Conservation (phyloP, 2,113 vertebrate species). For the Puffinus mauretanicus region DNA sequence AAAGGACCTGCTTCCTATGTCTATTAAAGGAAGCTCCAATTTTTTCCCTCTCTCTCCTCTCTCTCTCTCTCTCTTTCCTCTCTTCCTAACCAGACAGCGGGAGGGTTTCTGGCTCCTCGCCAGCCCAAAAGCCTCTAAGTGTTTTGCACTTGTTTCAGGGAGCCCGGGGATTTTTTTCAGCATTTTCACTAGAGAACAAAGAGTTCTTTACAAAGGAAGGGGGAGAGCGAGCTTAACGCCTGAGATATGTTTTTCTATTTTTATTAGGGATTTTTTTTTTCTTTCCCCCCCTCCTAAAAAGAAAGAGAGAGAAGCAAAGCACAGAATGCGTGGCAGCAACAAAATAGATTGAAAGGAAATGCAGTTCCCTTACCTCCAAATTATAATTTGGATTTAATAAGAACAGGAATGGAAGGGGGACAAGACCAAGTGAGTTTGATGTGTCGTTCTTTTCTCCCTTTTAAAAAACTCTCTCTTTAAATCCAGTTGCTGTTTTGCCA, state of each 20-base stretch:
- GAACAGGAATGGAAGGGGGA: conserved; percentile 57
- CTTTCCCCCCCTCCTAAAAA: not conserved
- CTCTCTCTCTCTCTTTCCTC: conserved; percentile 55
- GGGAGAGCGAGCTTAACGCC: conserved; percentile 77
- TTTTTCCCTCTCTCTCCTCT: conserved; percentile 31
- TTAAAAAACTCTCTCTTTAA: conserved; percentile 61
- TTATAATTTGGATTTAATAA: conserved; percentile 66
- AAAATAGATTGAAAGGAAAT: conserved; percentile 75
- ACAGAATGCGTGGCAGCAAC: conserved; percentile 73
- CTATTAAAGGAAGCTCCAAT: conserved; percentile 80
- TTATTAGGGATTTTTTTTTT: conserved; percentile 70
- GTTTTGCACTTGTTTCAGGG: conserved; percentile 87
- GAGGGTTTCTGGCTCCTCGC: conserved; percentile 80
- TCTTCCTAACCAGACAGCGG: conserved; percentile 80
- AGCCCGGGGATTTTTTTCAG: conserved; percentile 83
- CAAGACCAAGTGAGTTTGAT: conserved; percentile 74
- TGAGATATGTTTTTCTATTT: conserved; percentile 80
- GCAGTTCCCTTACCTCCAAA: conserved; percentile 62
- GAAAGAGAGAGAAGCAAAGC: conserved; percentile 70
- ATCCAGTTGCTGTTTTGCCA: conserved; percentile 64
- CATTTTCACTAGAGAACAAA: conserved; percentile 86
- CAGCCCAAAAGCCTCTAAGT: conserved; percentile 86
- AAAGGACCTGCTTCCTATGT: conserved; percentile 73
- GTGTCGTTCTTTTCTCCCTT: conserved; percentile 65
- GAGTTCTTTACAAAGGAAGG: conserved; percentile 80